Evolutionary conservation across 1,140 invertebrate species (phyloP), one percentile per base, ranked within the genome.

Genomic region (Melanaphis sacchari): DNA sequence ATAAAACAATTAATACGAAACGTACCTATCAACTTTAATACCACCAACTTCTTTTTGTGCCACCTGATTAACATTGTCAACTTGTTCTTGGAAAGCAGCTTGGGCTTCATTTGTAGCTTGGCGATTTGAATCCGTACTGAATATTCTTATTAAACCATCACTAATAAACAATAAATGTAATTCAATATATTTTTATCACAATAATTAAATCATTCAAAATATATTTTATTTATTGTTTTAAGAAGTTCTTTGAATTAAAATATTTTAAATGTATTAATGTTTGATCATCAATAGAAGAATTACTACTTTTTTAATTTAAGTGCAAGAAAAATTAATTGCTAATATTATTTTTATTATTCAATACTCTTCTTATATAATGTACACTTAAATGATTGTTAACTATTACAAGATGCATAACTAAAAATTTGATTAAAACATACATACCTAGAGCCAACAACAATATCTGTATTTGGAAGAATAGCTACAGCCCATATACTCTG

Each of bases 401-500:
- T 41, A 41, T 41, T 43, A 31, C 9, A 41, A 26, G 2, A 84
- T 5, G 40, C 22, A 41, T 26, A 1, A 85, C 2, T 88, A 88
- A n/a, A 36, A 36, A 88, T 49, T 24, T 52, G 4, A 49, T 88
- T 59, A 90, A 40, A 40, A 88, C 40, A 43, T 85, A 94, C 94
- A 94, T 95, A 97, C 96, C 97, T 97, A 93, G 96, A 95, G 21
- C 98, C 99, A 94, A 98, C 97, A n/a, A 98, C 98, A 94, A 99
- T 96, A 95, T 99, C 98, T 24, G 97, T 97, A 96, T 99, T 99
- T 8, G 96, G 94, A 36, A 99, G 95, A 93, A 97, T 96, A 92
- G 97, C 96, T 0, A 99, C 97, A 88, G 97, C 96, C 99, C 99
- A 99, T 18, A 99, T 97, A 40, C 98, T 98, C 91, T 98, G 97